Percentiles rank a stretch among this genome's conserved stretches.
Evolutionary conservation across 2,113 vertebrate species (phyloP).

Genomic region (Corynorhinus townsendii): DNA sequence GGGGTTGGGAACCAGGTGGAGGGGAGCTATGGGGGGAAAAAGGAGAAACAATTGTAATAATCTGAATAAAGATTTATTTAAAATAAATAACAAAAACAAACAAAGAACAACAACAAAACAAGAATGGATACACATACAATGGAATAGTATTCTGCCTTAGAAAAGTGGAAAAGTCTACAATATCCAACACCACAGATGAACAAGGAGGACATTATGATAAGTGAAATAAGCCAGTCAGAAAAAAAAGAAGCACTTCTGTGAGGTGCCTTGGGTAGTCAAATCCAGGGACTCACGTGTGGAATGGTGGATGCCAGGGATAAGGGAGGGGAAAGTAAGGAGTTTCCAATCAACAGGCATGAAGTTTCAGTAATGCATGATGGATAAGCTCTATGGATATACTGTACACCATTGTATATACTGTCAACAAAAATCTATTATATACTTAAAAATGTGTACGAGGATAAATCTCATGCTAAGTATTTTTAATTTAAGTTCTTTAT

Average conservation of each 20-base stretch:
- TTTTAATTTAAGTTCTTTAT: neutral
- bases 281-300: neutral
- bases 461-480: neutral
- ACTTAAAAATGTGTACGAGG: neutral
- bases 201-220: neutral
- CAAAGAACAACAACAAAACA: too few species aligned
- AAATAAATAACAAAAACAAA: too few species aligned
- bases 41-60: too few species aligned
- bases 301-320: neutral
- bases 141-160: neutral
- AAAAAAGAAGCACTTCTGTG: neutral
- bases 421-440: neutral
- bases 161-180: neutral
- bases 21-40: too few species aligned
- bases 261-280: neutral
- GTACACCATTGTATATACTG: neutral
- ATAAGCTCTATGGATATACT: neutral
- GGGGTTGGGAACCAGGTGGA: too few species aligned
- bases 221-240: neutral
- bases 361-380: neutral
- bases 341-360: neutral
- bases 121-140: neutral
- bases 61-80: too few species aligned
- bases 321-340: too few species aligned
- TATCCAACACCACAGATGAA: neutral